phyloP scores from a whole-genome alignment of 2,113 vertebrate species.

The Amphiprion percula region DNA sequence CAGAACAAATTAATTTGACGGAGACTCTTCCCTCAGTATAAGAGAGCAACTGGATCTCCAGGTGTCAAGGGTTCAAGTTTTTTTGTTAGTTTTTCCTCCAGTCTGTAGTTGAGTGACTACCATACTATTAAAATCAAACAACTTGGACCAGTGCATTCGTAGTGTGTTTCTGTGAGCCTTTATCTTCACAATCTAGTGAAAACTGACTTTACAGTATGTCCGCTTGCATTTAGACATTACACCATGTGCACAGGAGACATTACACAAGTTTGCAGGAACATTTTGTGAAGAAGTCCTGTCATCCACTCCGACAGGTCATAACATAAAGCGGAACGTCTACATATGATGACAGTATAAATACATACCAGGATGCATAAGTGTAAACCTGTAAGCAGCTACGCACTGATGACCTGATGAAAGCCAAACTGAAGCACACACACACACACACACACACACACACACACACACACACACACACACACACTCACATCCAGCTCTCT shows the following conservation, averaged over 20 bases:
- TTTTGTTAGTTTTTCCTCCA: no score
- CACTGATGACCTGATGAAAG: conserved; percentile 34
- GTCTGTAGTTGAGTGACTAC: no score
- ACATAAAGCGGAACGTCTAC: background rate
- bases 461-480: background rate
- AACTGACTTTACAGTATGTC: background rate
- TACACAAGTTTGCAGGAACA: background rate
- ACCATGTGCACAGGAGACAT: background rate
- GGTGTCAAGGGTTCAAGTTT: no score
- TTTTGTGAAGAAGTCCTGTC: conserved; percentile 4
- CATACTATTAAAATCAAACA: no score
- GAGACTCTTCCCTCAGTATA: no score
- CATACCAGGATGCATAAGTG: conserved; percentile 34
- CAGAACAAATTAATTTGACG: no score
- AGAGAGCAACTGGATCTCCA: no score
- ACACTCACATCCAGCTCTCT: conserved; percentile 5
- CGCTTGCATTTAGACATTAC: no score
- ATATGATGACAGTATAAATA: conserved; percentile 10
- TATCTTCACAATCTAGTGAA: background rate
- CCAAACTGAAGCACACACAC: background rate
- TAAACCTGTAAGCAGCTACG: conserved; percentile 29
- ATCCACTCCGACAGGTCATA: background rate
- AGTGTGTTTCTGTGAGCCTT: no score
- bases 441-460: background rate
- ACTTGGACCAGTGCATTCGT: no score